Percentiles rank a stretch among this genome's conserved stretches.
Conservation (phyloP, 2,888 invertebrate genomes). For the Ceratothoa steindachneri region DNA sequence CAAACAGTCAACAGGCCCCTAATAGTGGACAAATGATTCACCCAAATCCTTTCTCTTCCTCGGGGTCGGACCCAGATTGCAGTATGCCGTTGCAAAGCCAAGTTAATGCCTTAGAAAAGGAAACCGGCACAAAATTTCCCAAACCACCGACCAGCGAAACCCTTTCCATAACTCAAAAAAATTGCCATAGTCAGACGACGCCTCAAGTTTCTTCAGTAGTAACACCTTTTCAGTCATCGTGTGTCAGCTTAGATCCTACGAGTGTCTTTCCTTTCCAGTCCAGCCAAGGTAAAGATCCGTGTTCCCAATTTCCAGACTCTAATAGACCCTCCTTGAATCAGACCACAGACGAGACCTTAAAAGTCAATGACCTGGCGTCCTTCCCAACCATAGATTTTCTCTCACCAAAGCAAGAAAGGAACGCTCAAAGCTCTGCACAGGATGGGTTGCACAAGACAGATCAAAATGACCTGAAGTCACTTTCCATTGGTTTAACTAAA, state of each 20-base stretch:
- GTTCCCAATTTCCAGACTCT: background rate
- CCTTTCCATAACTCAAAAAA: background rate
- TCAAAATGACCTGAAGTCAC: background rate
- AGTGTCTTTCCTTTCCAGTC: background rate
- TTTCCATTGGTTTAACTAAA: background rate
- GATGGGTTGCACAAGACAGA: background rate
- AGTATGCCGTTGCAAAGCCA: background rate
- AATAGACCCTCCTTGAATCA: background rate
- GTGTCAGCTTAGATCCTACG: background rate
- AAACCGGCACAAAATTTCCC: background rate
- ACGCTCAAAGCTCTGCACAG: background rate
- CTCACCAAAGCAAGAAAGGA: background rate
- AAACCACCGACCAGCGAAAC: background rate
- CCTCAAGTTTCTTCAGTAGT: background rate
- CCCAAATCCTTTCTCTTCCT: background rate
- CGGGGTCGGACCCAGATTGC: background rate
- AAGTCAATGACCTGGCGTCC: background rate
- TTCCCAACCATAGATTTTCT: background rate
- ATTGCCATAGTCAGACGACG: constrained; percentile 4
- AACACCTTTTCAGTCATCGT: background rate
- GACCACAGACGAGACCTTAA: background rate
- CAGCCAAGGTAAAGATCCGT: background rate
- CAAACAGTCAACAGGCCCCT: background rate
- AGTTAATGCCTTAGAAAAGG: background rate
- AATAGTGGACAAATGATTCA: too few species aligned